Conservation (phyloP, 1,140 invertebrate species). For the Drosophila obscura region DNA sequence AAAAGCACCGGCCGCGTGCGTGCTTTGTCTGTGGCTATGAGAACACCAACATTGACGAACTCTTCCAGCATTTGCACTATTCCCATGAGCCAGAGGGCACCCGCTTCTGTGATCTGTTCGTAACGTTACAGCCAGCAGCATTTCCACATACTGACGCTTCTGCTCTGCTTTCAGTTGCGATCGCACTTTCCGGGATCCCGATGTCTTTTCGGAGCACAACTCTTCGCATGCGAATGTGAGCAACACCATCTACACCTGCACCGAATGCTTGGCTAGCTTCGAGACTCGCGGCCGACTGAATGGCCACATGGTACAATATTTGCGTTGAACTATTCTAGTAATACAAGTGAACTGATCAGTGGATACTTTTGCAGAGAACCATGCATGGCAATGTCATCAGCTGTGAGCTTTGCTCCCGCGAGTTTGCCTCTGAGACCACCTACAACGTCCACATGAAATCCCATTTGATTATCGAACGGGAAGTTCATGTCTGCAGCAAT, state of each 20-base stretch:
- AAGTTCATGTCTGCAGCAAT: conserved; percentile 54
- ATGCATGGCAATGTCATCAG: conserved; percentile 54
- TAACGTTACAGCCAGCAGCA: not conserved
- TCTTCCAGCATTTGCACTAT: conserved; percentile 76
- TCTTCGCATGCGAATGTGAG: conserved; percentile 63
- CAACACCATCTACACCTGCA: conserved; percentile 52
- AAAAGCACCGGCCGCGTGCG: conserved; percentile 63
- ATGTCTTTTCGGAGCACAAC: conserved; percentile 54
- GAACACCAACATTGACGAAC: conserved; percentile 65
- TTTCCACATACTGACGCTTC: too few species aligned
- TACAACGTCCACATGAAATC: conserved; percentile 67
- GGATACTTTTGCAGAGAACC: conserved; percentile 30
- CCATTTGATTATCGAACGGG: conserved; percentile 61
- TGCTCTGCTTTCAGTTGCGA: conserved; percentile 59
- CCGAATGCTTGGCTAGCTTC: conserved; percentile 57
- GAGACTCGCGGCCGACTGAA: conserved; percentile 54
- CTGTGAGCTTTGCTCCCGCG: conserved; percentile 68
- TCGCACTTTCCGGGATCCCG: conserved; percentile 66
- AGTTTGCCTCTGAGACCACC: conserved; percentile 57
- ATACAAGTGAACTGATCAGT: not conserved
- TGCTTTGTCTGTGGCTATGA: conserved; percentile 69
- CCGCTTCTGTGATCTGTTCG: conserved; percentile 69
- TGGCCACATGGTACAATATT: conserved; percentile 57
- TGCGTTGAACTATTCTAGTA: not conserved
- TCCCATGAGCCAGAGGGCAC: conserved; percentile 61